Conservation (phyloP, 2,888 invertebrate species). For the Tenthredo notha region DNA sequence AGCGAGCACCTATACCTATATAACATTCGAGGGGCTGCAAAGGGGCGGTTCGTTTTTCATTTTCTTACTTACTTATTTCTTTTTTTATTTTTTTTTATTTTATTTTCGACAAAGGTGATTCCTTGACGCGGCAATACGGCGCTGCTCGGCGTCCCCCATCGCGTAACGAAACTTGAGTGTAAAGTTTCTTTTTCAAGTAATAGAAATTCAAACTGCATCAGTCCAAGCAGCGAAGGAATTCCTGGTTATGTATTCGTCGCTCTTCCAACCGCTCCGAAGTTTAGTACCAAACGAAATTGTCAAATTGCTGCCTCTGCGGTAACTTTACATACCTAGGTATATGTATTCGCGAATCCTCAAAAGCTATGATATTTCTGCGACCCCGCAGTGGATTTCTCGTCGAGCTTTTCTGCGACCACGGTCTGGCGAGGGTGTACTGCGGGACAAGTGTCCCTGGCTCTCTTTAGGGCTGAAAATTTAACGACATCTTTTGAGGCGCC, state of each 20-base stretch:
- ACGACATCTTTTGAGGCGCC: conserved; percentile 26
- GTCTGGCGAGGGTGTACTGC: background rate
- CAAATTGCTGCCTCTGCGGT: background rate
- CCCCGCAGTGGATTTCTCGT: background rate
- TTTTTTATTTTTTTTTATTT: background rate
- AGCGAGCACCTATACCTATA: conserved; percentile 29
- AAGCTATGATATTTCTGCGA: conserved; percentile 14
- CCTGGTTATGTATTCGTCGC: conserved; percentile 24
- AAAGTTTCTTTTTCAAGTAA: conserved; percentile 44
- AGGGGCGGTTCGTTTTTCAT: conserved; percentile 8
- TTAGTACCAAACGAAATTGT: conserved; percentile 33
- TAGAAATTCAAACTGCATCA: conserved; percentile 49
- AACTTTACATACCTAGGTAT: background rate
- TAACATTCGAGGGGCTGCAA: background rate
- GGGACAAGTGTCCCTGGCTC: background rate
- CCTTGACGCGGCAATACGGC: conserved; percentile 5
- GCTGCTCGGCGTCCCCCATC: background rate
- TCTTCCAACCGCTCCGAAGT: conserved; percentile 4
- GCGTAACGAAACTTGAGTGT: conserved; percentile 29
- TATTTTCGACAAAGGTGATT: conserved; percentile 16
- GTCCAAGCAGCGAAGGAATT: conserved; percentile 21
- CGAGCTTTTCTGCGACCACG: background rate
- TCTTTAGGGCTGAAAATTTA: conserved; percentile 27
- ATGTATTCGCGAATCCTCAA: background rate
- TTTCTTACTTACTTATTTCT: background rate